Evolutionary conservation across 1,140 invertebrate genomes (phyloP).

Genomic region (Cydia fagiglandana): DNA sequence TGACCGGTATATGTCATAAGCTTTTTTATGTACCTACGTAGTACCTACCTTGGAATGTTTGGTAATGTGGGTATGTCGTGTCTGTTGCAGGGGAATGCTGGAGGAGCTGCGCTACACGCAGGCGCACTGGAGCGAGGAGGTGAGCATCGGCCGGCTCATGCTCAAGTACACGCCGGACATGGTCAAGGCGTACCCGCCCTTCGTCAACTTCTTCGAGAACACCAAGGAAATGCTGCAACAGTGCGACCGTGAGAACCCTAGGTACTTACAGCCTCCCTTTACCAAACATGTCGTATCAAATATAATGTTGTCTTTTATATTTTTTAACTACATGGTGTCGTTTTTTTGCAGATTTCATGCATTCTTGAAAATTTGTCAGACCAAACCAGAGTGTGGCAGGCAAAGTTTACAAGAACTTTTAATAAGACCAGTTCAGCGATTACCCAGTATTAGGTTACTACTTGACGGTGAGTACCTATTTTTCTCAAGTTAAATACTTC

Average conservation of each 20-base stretch:
- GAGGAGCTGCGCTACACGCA: conserved; percentile 87
- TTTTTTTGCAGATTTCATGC: conserved; percentile 89
- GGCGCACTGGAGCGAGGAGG: conserved; percentile 90
- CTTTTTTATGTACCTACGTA: too few relatives aligned
- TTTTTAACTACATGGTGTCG: neutral
- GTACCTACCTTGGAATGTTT: too few relatives aligned
- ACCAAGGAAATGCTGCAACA: conserved; percentile 95
- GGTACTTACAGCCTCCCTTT: conserved; percentile 59
- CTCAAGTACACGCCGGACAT: conserved; percentile 90
- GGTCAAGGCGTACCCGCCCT: conserved; percentile 96
- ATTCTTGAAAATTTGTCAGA: conserved; percentile 97
- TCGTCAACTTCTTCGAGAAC: conserved; percentile 98
- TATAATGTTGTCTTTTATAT: neutral
- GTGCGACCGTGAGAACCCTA: conserved; percentile 94
- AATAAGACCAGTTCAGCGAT: conserved; percentile 96
- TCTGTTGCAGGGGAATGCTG: conserved; percentile 80
- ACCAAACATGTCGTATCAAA: neutral
- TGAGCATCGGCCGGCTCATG: conserved; percentile 92
- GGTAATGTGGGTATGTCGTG: too few relatives aligned
- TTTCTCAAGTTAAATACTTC: conserved; percentile 33
- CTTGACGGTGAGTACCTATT: conserved; percentile 86
- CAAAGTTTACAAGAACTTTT: conserved; percentile 96
- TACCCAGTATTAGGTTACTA: conserved; percentile 96
- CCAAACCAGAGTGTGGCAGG: conserved; percentile 95
- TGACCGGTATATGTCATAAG: too few relatives aligned